Evolutionary conservation across 1,140 invertebrate genomes (phyloP).

Genomic region (Leptopilina clavipes): DNA sequence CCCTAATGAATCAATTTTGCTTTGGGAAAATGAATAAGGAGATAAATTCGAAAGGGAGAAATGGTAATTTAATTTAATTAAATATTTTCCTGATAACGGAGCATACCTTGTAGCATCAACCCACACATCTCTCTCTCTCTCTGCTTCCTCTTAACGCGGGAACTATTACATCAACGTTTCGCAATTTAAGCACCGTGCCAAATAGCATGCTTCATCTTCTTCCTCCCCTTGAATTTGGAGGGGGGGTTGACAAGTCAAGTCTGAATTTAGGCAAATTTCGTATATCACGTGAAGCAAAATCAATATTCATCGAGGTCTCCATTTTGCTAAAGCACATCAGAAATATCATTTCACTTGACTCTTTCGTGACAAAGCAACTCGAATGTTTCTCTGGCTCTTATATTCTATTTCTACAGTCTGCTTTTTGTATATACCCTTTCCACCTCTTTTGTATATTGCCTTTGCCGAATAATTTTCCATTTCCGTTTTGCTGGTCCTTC

Average conservation of each 20-base stretch:
- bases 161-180: constrained; percentile 27
- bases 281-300: background rate
- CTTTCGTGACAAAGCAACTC: constrained; percentile 1
- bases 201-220: constrained; percentile 10
- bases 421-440: background rate
- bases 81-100: constrained; percentile 51
- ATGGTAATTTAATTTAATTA: constrained; percentile 50
- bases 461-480: constrained; percentile 33
- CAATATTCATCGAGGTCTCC: background rate
- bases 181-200: constrained; percentile 19
- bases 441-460: background rate
- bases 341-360: constrained; percentile 3
- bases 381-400: background rate
- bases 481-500: constrained; percentile 31
- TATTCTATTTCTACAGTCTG: background rate
- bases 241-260: background rate
- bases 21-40: too few relatives aligned
- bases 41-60: too few relatives aligned
- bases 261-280: constrained; percentile 4
- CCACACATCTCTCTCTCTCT: background rate
- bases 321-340: background rate
- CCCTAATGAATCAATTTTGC: too few relatives aligned
- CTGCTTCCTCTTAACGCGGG: background rate
- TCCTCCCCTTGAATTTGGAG: background rate
- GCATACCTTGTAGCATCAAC: background rate